These are phyloP conservation scores for Pachyrhynchus sulphureomaculatus DNA, from an alignment of 1,140 invertebrate species.

Conservation along the genomic window DNA sequence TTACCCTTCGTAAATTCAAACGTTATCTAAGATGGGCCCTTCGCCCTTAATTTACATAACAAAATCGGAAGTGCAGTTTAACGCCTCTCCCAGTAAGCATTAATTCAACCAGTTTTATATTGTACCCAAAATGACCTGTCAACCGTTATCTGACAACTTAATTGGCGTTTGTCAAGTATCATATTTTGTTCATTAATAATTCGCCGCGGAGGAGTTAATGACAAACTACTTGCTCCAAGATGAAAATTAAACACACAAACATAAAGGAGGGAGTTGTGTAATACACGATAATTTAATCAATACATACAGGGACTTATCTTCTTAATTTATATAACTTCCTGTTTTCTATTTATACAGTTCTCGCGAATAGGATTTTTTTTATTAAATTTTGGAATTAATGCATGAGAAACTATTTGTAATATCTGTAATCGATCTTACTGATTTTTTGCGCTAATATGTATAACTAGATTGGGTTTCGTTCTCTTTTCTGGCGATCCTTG, in stretches of 20 bases:
- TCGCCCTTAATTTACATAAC: constrained; percentile 32
- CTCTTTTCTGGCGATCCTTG: too few species aligned
- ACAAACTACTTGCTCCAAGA: constrained; percentile 17
- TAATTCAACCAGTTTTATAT: constrained; percentile 35
- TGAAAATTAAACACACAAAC: constrained; percentile 18
- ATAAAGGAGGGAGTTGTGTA: constrained; percentile 2
- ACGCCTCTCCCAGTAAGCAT: constrained; percentile 23
- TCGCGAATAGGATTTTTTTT: too few species aligned
- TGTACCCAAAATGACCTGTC: constrained; percentile 34
- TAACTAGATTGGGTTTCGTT: too few species aligned
- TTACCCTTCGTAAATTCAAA: constrained; percentile 27
- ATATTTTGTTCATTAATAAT: constrained; percentile 35
- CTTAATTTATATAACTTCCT: too few species aligned
- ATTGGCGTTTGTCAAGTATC: constrained; percentile 34
- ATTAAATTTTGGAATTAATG: too few species aligned
- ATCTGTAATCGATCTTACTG: too few species aligned
- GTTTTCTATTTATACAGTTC: too few species aligned
- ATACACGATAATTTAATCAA: background rate
- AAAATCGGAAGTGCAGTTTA: constrained; percentile 34
- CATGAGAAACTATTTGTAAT: too few species aligned
- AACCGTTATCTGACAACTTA: constrained; percentile 34
- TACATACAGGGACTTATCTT: too few species aligned
- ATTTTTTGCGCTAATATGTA: too few species aligned
- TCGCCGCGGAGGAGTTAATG: constrained; percentile 18
- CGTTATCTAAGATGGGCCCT: constrained; percentile 31